Base-by-base conservation (phyloP, 2,888 invertebrate genomes). In the Thelaira solivaga region DNA sequence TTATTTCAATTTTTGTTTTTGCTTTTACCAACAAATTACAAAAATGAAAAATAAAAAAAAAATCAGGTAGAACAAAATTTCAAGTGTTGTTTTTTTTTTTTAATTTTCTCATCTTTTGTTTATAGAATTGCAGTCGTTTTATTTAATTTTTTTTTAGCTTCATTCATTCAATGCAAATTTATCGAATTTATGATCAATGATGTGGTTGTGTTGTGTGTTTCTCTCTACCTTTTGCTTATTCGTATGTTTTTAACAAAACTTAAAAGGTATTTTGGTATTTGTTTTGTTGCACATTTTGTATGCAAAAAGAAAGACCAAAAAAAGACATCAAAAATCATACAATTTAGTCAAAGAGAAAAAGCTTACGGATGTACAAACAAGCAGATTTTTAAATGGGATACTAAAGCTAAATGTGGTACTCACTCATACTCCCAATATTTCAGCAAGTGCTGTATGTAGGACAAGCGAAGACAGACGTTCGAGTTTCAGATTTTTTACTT, bases 131-230 rank as follows among this genome's bases (percentile, higher is more conserved):
- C n/a, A 51, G 41, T 47, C 22, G 20, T 31, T 39, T 8, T 18
- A 24, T 47, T 26, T 8, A 1, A 26, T 41, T 68, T 68, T 64
- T 67, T 41, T 57, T 49, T n/a, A n/a, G n/a, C n/a, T n/a, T n/a
- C n/a, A 49, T 78, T 79, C 72, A 76, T 76, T 79, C 79, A 79
- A 80, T 80, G 76, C 76, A 80, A 80, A 80, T 80, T 73, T 80
- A 80, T 80, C 72, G 72, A 76, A 80, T 80, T 80, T 80, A 76
- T 76, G 76, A 80, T 76, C 80, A 80, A 76, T 76, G 64, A 73
- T 65, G 65, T 13, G n/a, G 4, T 2, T 36, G n/a, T 36, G 4
- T 2, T 36, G n/a, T 36, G 74, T 61, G 39, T 62, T 22, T 47
- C 55, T 36, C 29, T 22, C 10, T 29, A n/a, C 13, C 41, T 64